Evolutionary conservation across 2,888 invertebrate species (phyloP).

Genomic region (Troides oblongomaculatus): DNA sequence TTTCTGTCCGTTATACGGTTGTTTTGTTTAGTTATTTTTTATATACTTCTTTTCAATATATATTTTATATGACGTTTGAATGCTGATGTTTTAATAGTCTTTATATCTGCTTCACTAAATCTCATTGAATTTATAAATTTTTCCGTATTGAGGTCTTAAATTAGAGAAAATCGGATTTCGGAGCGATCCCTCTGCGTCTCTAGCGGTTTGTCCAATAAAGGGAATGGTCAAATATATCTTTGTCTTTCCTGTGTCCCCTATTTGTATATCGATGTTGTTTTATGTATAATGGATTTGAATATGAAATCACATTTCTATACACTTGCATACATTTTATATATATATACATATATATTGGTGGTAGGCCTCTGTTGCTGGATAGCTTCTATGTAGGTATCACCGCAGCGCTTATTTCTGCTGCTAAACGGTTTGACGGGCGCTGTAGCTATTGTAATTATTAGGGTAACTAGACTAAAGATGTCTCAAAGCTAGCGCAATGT

Average conservation of each 20-base stretch:
- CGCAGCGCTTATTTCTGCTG: too few relatives aligned
- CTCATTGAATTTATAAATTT: conserved; percentile 9
- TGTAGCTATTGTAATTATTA: too few relatives aligned
- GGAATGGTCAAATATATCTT: neutral
- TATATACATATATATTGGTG: too few relatives aligned
- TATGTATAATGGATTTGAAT: neutral
- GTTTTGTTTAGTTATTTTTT: neutral
- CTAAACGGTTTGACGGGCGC: too few relatives aligned
- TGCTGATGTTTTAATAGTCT: neutral
- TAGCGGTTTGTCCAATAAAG: conserved; percentile 17
- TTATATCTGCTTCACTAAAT: neutral
- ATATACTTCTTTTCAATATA: neutral
- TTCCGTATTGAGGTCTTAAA: conserved; percentile 10
- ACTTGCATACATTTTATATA: too few relatives aligned
- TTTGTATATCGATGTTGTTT: neutral
- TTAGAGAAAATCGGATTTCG: conserved; percentile 7
- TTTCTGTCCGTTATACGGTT: neutral
- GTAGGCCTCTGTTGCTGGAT: too few relatives aligned
- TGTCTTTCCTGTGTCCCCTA: neutral
- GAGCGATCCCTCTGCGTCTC: neutral
- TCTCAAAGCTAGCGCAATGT: too few relatives aligned
- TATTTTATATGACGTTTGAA: neutral
- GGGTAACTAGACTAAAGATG: too few relatives aligned
- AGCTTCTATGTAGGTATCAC: too few relatives aligned
- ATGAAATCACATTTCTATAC: neutral